Base-by-base conservation (phyloP, 2,888 invertebrate species). In the Dasypogon diadema region DNA sequence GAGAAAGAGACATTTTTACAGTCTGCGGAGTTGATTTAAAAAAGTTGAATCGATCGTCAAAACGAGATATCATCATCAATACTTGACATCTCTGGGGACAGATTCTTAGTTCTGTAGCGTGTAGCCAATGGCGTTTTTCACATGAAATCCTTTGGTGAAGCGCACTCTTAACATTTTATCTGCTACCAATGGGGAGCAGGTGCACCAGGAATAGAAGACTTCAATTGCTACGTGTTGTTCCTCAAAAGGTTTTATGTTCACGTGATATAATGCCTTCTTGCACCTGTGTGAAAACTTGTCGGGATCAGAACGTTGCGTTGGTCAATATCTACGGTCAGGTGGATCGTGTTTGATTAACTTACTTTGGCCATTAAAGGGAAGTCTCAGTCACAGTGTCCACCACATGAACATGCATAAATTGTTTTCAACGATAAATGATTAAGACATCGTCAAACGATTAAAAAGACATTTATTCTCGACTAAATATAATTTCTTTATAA, bases 371-470 rank as follows among this genome's bases (percentile, higher is more conserved):
- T 65, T 65, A 65, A 65, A 46, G 46, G 48, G 65, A 65, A 65
- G 42, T 37, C 14, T 16, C 24, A 8, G n/a, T n/a, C n/a, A n/a
- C n/a, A 46, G 37, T 46, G 46, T 46, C 46, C 22, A 46, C 12
- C 10, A 6, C 46, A 46, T 65, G 65, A n/a, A 46, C 46, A 65
- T 26, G 65, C 65, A 65, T 65, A 65, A 65, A 65, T 65, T 65
- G 48, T 22, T 24, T 22, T 14, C 10, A 16, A 48, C 46, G 21
- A 65, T 65, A 65, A 65, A 46, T 65, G 65, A 65, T 65, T 65
- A 14, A 65, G 65, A 65, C 65, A 65, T 65, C 65, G 24, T 37
- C 46, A 22, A 65, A 46, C 48, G 46, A 5, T 46, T 24, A 65
- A 14, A 65, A 24, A n/a, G 46, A 65, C 65, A 48, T 65, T 65